Base-by-base conservation (phyloP, 2,888 invertebrate species). In the Zygogramma bicolorata region DNA sequence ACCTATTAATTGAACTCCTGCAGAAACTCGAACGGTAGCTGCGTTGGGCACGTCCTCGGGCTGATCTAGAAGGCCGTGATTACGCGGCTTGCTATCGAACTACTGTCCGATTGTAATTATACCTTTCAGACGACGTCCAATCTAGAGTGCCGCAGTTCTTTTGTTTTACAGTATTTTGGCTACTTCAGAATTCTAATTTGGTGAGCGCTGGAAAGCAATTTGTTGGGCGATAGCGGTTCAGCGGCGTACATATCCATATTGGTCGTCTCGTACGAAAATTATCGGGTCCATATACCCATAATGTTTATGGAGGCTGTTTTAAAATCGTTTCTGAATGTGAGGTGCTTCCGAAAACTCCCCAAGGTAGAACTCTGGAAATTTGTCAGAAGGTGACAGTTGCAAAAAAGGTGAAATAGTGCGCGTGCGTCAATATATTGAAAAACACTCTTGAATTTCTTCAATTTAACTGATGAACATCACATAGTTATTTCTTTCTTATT, bases 101-200 rank as follows among this genome's bases (percentile, higher is more conserved):
- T 85, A 85, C 85, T 84, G 84, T 84, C 85, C 84, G 81, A 81
- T 79, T 80, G 82, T 85, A 85, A 85, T 85, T 85, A 85, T 82
- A 85, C 79, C 82, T 81, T 83, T 65, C 81, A 79, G 80, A 80
- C 75, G 79, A 75, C 76, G 77, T 77, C 79, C 75, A 71, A 75
- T 75, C 75, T 75, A 65, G 67, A 73, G 65, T 61, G 68, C 68
- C 63, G 59, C 59, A 46, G 59, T 69, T 34, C 70, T 72, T 72
- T 75, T 75, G 72, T 72, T 75, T 73, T 70, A 65, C 69, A 65
- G 71, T 60, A 73, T 81, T 82, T 80, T 80, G 81, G 80, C 79
- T 78, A 77, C 78, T 76, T 72, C 76, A 75, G 77, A 66, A 76
- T 80, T 79, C 77, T 78, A 76, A 80, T 79, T 78, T 75, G 70